These are phyloP conservation scores for Antheraea assamensis DNA, from an alignment of 2,888 invertebrate genomes.

Conservation along the genomic window DNA sequence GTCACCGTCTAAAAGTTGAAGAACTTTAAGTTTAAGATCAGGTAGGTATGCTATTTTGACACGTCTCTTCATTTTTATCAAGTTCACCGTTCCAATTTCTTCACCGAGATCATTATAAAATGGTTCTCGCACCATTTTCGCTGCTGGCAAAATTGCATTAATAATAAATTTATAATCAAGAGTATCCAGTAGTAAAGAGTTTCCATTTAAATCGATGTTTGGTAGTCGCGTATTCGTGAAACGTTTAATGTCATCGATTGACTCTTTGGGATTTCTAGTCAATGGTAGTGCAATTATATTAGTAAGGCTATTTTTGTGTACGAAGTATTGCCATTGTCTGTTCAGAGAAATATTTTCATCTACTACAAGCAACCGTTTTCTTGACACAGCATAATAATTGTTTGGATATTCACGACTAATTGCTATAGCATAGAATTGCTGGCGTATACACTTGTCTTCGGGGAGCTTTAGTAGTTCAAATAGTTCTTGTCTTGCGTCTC, in stretches of 20 bases:
- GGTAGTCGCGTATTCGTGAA: constrained; percentile 11
- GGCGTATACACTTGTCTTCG: constrained; percentile 16
- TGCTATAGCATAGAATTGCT: constrained; percentile 15
- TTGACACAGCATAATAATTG: constrained; percentile 11
- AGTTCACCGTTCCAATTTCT: constrained; percentile 16
- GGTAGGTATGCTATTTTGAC: constrained; percentile 14
- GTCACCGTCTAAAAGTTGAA: constrained; percentile 13
- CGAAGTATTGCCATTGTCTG: constrained; percentile 16
- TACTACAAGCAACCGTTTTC: constrained; percentile 17
- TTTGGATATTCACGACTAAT: constrained; percentile 16
- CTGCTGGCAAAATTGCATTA: constrained; percentile 3
- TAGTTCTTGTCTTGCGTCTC: constrained; percentile 16
- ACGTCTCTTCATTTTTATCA: constrained; percentile 16
- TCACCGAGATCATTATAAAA: constrained; percentile 18
- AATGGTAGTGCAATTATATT: constrained; percentile 13
- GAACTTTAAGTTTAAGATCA: constrained; percentile 16
- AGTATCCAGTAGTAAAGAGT: constrained; percentile 18
- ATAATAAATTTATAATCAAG: constrained; percentile 8
- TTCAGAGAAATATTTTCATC: constrained; percentile 18
- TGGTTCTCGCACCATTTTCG: constrained; percentile 9
- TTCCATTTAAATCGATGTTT: constrained; percentile 17
- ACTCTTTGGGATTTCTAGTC: constrained; percentile 9
- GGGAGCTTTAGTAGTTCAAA: constrained; percentile 18
- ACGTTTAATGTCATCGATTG: constrained; percentile 1
- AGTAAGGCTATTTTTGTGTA: constrained; percentile 8